A percentile compares a stretch with the other conserved stretches of the same genome.
Evolutionary conservation across 2,797 vertebrate species (phyloP).

Genomic region (Pitangus sulphuratus): DNA sequence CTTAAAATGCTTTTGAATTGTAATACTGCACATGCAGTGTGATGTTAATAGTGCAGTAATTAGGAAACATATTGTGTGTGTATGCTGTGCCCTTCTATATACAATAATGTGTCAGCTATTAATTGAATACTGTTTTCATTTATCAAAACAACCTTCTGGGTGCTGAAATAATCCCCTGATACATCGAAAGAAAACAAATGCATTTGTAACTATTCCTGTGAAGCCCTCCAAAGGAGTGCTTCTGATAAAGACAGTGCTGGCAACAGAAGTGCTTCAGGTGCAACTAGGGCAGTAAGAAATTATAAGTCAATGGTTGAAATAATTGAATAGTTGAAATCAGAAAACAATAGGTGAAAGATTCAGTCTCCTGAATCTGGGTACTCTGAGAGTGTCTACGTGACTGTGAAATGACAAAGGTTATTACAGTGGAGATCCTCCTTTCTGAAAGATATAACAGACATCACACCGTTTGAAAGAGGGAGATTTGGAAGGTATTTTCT

Average conservation of each 20-base stretch:
- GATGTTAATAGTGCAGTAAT: not conserved
- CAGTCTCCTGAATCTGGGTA: not conserved
- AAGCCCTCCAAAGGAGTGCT: not conserved
- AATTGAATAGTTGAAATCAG: not conserved
- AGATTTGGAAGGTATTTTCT: not conserved
- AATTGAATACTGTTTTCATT: not conserved
- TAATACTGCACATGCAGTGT: not conserved
- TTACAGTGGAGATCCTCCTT: not conserved
- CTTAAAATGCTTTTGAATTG: not conserved
- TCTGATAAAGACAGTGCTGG: not conserved
- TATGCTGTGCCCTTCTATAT: not conserved
- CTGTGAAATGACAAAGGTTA: conserved; percentile 6
- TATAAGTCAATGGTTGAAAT: not conserved
- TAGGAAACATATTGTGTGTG: not conserved
- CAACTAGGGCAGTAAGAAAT: conserved; percentile 12
- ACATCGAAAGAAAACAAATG: not conserved
- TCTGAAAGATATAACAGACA: not conserved
- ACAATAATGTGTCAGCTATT: not conserved
- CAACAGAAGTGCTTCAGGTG: not conserved
- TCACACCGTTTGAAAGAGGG: not conserved
- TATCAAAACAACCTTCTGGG: not conserved
- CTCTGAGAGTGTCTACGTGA: not conserved
- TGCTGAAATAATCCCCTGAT: conserved; percentile 19
- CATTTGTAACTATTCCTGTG: not conserved
- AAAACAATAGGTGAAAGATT: not conserved